These are phyloP conservation scores for Manis crassicaudata DNA, from an alignment of 2,797 vertebrate species.

Conservation along the genomic window DNA sequence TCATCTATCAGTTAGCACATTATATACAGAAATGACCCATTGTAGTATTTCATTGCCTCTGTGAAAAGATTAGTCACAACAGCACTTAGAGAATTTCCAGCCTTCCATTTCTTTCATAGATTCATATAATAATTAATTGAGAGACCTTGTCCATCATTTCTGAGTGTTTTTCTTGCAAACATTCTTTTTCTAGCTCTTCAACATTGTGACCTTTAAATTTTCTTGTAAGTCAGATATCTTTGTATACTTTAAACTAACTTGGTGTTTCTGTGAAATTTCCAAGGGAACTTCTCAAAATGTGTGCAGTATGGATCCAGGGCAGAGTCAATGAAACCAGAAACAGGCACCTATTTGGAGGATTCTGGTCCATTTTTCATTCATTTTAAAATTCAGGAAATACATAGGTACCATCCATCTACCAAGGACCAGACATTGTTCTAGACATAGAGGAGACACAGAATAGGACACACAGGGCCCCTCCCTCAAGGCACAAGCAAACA, in stretches of 20 bases:
- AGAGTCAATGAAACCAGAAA: neutral
- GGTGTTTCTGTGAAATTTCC: slow-evolving; percentile 27
- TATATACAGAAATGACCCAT: neutral
- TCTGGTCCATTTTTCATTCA: neutral
- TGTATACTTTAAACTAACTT: neutral
- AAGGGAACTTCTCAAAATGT: neutral
- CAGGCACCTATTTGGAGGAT: neutral
- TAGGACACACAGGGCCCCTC: neutral
- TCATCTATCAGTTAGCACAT: neutral
- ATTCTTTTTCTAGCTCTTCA: slow-evolving; percentile 13
- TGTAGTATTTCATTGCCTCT: neutral
- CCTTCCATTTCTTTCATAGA: neutral
- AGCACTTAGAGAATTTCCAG: neutral
- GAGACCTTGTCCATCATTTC: slow-evolving; percentile 15
- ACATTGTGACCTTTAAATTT: slow-evolving; percentile 9
- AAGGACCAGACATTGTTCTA: neutral
- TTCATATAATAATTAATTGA: neutral
- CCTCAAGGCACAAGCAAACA: neutral
- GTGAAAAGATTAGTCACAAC: neutral
- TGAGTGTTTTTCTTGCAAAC: slow-evolving; percentile 26
- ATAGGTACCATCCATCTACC: neutral
- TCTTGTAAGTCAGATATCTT: neutral
- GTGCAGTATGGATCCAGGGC: neutral
- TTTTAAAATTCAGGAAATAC: neutral
- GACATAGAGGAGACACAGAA: neutral